These are phyloP conservation scores for Drosophila kurseongensis DNA, from an alignment of 1,140 invertebrate genomes.

Conservation along the genomic window DNA sequence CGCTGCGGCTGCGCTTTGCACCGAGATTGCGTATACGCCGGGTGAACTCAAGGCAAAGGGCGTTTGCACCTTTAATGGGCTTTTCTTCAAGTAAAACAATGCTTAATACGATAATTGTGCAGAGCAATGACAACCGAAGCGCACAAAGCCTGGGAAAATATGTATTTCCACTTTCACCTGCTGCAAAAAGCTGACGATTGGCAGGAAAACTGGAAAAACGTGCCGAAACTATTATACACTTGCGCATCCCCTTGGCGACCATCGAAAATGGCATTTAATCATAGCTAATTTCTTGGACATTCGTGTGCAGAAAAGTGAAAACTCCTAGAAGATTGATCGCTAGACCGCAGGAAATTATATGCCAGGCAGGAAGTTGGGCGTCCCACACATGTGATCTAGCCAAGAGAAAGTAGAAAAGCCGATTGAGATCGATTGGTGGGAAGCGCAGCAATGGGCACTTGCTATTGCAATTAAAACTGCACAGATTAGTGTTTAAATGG, in stretches of 20 bases:
- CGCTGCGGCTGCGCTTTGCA: constrained; percentile 35
- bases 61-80: constrained; percentile 16
- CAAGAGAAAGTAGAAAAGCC: constrained; percentile 22
- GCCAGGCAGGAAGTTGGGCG: constrained; percentile 24
- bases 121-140: constrained; percentile 11
- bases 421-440: constrained; percentile 1
- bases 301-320: constrained; percentile 41
- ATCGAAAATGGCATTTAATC: constrained; percentile 38
- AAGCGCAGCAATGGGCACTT: not conserved
- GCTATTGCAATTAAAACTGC: not conserved
- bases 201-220: constrained; percentile 37
- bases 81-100: constrained; percentile 16
- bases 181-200: not conserved
- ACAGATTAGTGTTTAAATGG: too few relatives aligned
- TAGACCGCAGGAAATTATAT: constrained; percentile 37
- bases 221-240: constrained; percentile 45
- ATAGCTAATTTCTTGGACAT: constrained; percentile 14
- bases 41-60: constrained; percentile 50
- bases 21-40: constrained; percentile 65
- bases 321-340: constrained; percentile 33
- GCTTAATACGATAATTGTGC: constrained; percentile 35
- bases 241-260: constrained; percentile 22
- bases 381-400: not conserved
- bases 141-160: constrained; percentile 45
- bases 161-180: constrained; percentile 65